These are phyloP conservation scores for Ischnus inquisitorius DNA, from an alignment of 2,888 invertebrate species.

Conservation along the genomic window DNA sequence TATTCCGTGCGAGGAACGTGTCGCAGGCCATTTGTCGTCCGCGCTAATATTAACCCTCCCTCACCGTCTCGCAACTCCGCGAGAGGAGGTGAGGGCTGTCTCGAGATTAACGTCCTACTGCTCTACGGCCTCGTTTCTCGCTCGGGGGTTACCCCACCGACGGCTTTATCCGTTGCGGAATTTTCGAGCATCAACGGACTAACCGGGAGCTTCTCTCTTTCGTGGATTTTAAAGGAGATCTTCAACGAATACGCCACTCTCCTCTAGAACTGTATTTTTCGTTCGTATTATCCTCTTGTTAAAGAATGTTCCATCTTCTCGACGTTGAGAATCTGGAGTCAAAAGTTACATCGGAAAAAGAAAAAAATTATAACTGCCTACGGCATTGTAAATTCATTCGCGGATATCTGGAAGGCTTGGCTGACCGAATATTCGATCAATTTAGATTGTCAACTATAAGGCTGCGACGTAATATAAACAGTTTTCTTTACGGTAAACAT, in stretches of 20 bases:
- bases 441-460: too few relatives aligned
- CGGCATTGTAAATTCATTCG: too few relatives aligned
- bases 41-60: conserved; percentile 60
- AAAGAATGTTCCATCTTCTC: background rate
- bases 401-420: too few relatives aligned
- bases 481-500: too few relatives aligned
- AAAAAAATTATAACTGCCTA: too few relatives aligned
- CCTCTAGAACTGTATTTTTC: background rate
- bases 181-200: conserved; percentile 46
- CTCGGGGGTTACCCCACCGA: conserved; percentile 26
- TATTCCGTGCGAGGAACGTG: conserved; percentile 68
- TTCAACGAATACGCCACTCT: background rate
- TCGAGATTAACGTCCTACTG: conserved; percentile 62
- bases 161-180: conserved; percentile 39
- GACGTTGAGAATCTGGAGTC: background rate
- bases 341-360: too few relatives aligned
- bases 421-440: too few relatives aligned
- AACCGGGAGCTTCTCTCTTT: conserved; percentile 21
- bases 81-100: conserved; percentile 43
- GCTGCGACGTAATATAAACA: too few relatives aligned
- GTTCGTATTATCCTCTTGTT: background rate
- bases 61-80: conserved; percentile 3
- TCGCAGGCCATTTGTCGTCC: conserved; percentile 71
- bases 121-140: conserved; percentile 34
- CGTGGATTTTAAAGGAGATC: conserved; percentile 34